Evolutionary conservation across 2,113 vertebrate genomes (phyloP), one percentile per base, ranked within the genome.

Genomic region (Terrapene triunguis): DNA sequence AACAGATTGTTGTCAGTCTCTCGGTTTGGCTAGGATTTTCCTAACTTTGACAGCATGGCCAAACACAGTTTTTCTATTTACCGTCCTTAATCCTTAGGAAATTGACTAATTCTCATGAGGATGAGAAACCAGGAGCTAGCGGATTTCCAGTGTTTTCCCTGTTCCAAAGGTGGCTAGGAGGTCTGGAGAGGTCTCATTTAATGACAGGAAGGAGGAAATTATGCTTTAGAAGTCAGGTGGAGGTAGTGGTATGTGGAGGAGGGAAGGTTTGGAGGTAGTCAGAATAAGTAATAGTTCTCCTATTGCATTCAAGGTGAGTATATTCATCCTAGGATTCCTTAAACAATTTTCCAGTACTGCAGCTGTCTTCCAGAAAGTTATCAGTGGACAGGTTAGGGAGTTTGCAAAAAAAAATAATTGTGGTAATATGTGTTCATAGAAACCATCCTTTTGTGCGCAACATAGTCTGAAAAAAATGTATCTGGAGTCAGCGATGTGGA

Each of bases 101-200:
- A 84, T 0, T 5, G 6, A 82, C 90, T 0, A 16, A 85, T 95
- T 89, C 47, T 89, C 55, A 0, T 0, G 80, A 1, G 1, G 25
- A n/a, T 48, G 42, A 74, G 51, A 87, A 92, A 10, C 47, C 12
- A 57, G 55, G 76, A 90, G 11, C 21, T 47, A 92, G 24, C 47
- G 84, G 24, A 35, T 48, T 92, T 32, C 5, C 22, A 50, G 55
- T 2, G 2, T 51, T 65, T 83, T 65, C 32, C 13, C 17, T 5
- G 0, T 81, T 53, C 35, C 69, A 94, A 29, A 9, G 65, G 22
- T 5, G 16, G 13, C 0, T 1, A 81, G 22, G 47, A 89, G 6
- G 5, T 65, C 54, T 88, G 24, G 48, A 80, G n/a, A 95, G 80
- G 25, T 57, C 25, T 5, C 53, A 19, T 0, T 91, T 84, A 1